Evolutionary conservation across 2,888 invertebrate species (phyloP).

Genomic region (Heteromurus nitidus): DNA sequence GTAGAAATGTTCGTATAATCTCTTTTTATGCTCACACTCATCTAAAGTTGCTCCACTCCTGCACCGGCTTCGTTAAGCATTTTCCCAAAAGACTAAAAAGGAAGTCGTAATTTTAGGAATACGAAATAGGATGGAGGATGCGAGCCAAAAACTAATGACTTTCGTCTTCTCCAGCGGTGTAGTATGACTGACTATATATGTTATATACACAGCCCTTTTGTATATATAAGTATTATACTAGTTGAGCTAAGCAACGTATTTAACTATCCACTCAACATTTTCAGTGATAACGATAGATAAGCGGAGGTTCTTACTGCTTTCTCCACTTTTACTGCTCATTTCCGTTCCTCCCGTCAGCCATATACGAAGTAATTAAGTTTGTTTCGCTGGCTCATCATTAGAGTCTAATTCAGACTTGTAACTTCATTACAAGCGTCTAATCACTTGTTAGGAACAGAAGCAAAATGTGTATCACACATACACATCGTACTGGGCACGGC

Average conservation of each 20-base stretch:
- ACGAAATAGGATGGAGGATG: slow-evolving; percentile 35
- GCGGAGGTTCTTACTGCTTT: slow-evolving; percentile 52
- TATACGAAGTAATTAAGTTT: slow-evolving; percentile 47
- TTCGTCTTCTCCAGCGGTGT: slow-evolving; percentile 16
- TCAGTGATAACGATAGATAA: slow-evolving; percentile 35
- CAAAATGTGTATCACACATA: no score
- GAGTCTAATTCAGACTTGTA: slow-evolving; percentile 24
- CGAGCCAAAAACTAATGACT: slow-evolving; percentile 55
- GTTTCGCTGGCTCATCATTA: slow-evolving; percentile 47
- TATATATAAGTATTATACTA: background rate
- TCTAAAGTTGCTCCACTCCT: background rate
- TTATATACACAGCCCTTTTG: slow-evolving; percentile 24
- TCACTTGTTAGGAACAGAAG: slow-evolving; percentile 33
- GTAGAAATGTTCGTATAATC: background rate
- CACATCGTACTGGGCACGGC: no score
- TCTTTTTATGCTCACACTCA: background rate
- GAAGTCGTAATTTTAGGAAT: slow-evolving; percentile 52
- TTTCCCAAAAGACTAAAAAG: slow-evolving; percentile 47
- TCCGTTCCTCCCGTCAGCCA: slow-evolving; percentile 41
- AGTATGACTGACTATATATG: no score
- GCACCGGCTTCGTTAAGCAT: background rate
- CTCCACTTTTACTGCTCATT: slow-evolving; percentile 61
- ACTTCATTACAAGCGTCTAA: slow-evolving; percentile 38
- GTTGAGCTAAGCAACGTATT: background rate
- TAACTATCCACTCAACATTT: slow-evolving; percentile 33